phyloP scores from a whole-genome alignment of 2,113 vertebrate genomes.

The Dascyllus trimaculatus region DNA sequence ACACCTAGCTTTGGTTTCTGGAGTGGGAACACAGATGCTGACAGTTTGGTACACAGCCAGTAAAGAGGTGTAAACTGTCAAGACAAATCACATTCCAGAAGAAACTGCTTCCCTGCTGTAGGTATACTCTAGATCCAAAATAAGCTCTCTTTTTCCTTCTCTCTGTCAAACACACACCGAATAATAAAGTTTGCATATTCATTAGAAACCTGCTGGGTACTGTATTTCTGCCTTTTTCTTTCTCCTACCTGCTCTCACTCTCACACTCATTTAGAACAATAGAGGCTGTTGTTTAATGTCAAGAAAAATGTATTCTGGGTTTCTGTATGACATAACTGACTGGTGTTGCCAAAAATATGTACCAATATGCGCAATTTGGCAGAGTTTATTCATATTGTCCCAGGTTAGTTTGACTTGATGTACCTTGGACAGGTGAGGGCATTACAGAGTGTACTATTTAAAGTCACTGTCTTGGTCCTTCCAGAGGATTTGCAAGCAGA shows the following conservation, averaged over 20 bases:
- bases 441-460: constrained; percentile 5
- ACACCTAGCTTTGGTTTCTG: constrained; percentile 46
- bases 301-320: neutral
- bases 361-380: neutral
- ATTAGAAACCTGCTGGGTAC: constrained; percentile 4
- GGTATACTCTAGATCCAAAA: neutral
- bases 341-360: constrained; percentile 5
- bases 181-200: constrained; percentile 5
- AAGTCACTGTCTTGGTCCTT: constrained; percentile 13
- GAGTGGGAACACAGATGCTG: constrained; percentile 44
- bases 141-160: neutral
- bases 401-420: neutral
- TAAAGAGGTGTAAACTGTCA: constrained; percentile 41
- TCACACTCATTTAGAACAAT: neutral
- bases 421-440: constrained; percentile 7
- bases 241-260: neutral
- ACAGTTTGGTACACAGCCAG: constrained; percentile 36
- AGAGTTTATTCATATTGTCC: neutral
- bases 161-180: neutral
- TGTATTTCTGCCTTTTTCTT: neutral
- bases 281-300: neutral
- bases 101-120: neutral
- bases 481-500: constrained; percentile 46
- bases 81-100: constrained; percentile 42
- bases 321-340: neutral